Conservation (phyloP, 1,140 invertebrate genomes). For the Oncopodura yosiiana region DNA sequence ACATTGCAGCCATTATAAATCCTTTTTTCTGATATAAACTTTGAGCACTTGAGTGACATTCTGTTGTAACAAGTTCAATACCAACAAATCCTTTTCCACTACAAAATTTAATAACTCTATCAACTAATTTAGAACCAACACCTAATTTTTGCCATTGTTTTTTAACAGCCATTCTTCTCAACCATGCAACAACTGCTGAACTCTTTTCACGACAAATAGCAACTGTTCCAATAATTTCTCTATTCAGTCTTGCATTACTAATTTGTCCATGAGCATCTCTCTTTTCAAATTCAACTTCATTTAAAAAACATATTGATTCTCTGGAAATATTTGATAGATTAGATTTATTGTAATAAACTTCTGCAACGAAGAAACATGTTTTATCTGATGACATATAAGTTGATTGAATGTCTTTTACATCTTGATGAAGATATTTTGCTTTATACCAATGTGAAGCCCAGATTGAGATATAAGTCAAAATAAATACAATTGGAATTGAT, state of each 20-base stretch:
- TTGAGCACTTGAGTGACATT: slow-evolving; percentile 45
- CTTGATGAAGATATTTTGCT: slow-evolving; percentile 41
- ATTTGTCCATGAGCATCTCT: slow-evolving; percentile 8
- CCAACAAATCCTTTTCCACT: slow-evolving; percentile 43
- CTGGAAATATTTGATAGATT: slow-evolving; percentile 35
- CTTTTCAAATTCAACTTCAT: slow-evolving; percentile 34
- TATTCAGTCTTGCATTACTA: background rate
- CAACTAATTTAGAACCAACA: slow-evolving; percentile 43
- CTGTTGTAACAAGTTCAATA: slow-evolving; percentile 44
- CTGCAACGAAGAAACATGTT: slow-evolving; percentile 47
- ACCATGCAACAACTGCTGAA: slow-evolving; percentile 45
- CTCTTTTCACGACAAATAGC: slow-evolving; percentile 42
- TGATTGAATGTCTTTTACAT: slow-evolving; percentile 42
- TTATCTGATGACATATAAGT: slow-evolving; percentile 43
- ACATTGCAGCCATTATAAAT: slow-evolving; percentile 47
- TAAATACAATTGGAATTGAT: slow-evolving; percentile 43
- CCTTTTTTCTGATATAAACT: slow-evolving; percentile 46
- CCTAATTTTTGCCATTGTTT: slow-evolving; percentile 42
- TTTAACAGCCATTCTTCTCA: slow-evolving; percentile 45
- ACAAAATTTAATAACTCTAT: slow-evolving; percentile 41
- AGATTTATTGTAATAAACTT: slow-evolving; percentile 40
- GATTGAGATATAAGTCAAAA: slow-evolving; percentile 42
- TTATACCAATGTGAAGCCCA: slow-evolving; percentile 42
- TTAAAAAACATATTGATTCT: slow-evolving; percentile 40
- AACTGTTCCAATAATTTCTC: slow-evolving; percentile 43